phyloP scores from a whole-genome alignment of 1,140 invertebrate species.

The Lasioglossum baleicum region DNA sequence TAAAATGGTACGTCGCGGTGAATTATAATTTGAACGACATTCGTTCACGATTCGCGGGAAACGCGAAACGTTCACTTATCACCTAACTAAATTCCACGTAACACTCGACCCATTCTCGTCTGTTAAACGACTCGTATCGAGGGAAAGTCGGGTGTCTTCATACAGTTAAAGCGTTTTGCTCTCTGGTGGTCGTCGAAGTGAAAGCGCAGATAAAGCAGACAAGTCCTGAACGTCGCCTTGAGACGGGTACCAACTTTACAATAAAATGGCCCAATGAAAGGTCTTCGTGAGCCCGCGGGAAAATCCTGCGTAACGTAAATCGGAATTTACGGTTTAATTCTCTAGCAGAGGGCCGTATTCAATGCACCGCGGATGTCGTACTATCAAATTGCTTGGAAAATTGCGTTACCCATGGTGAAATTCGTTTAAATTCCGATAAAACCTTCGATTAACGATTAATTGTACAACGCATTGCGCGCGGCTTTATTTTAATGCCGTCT shows the following conservation, averaged over 20 bases:
- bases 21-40: not conserved
- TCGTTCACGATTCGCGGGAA: conserved; percentile 25
- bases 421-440: not conserved
- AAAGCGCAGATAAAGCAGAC: conserved; percentile 56
- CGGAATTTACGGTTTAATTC: conserved; percentile 22
- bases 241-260: conserved; percentile 16
- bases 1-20: not conserved
- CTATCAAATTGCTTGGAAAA: not conserved
- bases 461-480: not conserved
- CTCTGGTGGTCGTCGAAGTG: conserved; percentile 40
- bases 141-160: conserved; percentile 54
- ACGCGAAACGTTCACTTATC: not conserved
- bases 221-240: conserved; percentile 17
- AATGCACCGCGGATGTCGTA: not conserved
- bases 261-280: conserved; percentile 10
- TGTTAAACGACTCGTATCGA: conserved; percentile 57
- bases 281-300: not conserved
- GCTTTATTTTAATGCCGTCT: too few relatives aligned
- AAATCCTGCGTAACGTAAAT: conserved; percentile 24
- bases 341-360: not conserved
- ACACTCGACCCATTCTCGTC: conserved; percentile 1
- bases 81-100: conserved; percentile 15
- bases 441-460: not conserved
- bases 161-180: conserved; percentile 35
- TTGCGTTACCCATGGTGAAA: not conserved